Conservation (phyloP, 2,888 invertebrate species). For the Brachylomia viminalis region DNA sequence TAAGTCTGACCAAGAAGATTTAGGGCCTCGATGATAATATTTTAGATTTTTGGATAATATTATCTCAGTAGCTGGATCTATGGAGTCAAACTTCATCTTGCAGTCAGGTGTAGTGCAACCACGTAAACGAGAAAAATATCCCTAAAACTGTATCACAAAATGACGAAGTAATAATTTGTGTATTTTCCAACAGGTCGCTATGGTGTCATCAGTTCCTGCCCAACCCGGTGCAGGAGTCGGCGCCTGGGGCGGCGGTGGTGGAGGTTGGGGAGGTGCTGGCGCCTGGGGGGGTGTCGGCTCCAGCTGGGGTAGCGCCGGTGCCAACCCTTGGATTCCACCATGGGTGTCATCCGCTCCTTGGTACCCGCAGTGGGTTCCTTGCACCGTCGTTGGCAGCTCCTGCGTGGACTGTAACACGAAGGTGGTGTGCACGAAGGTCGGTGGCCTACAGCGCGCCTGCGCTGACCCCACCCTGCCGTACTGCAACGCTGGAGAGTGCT, state of each 20-base stretch:
- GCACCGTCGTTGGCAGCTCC: slow-evolving; percentile 78
- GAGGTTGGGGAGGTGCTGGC: slow-evolving; percentile 63
- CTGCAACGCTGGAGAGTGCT: slow-evolving; percentile 87
- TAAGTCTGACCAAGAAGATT: slow-evolving; percentile 7
- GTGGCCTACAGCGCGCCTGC: slow-evolving; percentile 81
- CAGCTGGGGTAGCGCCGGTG: slow-evolving; percentile 60
- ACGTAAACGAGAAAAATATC: neutral
- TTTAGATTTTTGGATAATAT: neutral
- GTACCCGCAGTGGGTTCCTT: slow-evolving; percentile 84
- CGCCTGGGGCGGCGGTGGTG: slow-evolving; percentile 59
- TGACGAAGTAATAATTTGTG: slow-evolving; percentile 9
- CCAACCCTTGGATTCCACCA: slow-evolving; percentile 84
- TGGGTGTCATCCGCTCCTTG: slow-evolving; percentile 84
- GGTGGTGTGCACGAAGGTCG: slow-evolving; percentile 83
- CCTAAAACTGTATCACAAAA: neutral
- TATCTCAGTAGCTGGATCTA: neutral
- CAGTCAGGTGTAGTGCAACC: neutral
- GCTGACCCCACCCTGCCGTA: slow-evolving; percentile 83
- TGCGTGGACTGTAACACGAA: slow-evolving; percentile 84
- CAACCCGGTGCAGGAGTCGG: slow-evolving; percentile 63
- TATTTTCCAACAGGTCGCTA: slow-evolving; percentile 73
- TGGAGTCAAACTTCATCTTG: neutral
- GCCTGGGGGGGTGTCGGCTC: slow-evolving; percentile 60
- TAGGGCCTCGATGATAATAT: neutral
- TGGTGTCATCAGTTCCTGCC: slow-evolving; percentile 78